These are phyloP conservation scores for Anoura caudifer DNA, from an alignment of 2,113 vertebrate genomes.

Conservation along the genomic window DNA sequence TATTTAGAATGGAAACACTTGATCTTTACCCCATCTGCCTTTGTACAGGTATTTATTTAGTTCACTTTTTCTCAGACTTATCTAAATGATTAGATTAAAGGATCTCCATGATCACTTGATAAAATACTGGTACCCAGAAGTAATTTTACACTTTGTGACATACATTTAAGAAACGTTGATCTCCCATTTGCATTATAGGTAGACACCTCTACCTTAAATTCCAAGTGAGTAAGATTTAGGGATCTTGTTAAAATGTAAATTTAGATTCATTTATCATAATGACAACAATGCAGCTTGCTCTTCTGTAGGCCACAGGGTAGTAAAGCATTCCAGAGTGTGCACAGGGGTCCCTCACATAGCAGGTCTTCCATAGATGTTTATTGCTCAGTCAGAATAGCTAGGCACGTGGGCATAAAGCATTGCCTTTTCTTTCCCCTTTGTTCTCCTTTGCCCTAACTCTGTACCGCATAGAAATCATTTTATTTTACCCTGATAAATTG, in stretches of 20 bases:
- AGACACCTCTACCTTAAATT: neutral
- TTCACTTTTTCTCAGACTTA: neutral
- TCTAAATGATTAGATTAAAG: no score
- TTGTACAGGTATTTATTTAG: neutral
- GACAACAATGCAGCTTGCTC: neutral
- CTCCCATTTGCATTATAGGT: neutral
- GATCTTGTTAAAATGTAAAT: neutral
- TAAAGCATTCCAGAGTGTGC: neutral
- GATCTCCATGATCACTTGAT: neutral
- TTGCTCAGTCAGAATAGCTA: neutral
- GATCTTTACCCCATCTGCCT: neutral
- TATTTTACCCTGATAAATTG: neutral
- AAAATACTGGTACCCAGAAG: neutral
- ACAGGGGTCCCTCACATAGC: fast-evolving
- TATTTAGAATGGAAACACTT: neutral
- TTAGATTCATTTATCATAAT: neutral
- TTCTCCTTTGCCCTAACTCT: neutral
- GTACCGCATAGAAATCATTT: neutral
- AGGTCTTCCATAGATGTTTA: neutral
- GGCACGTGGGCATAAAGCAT: neutral
- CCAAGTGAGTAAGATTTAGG: neutral
- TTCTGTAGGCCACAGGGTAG: neutral
- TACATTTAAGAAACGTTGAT: neutral
- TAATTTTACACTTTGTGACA: neutral
- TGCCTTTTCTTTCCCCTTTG: neutral